These are phyloP conservation scores for Perccottus glenii DNA, from an alignment of 2,113 vertebrate genomes.

Conservation along the genomic window DNA sequence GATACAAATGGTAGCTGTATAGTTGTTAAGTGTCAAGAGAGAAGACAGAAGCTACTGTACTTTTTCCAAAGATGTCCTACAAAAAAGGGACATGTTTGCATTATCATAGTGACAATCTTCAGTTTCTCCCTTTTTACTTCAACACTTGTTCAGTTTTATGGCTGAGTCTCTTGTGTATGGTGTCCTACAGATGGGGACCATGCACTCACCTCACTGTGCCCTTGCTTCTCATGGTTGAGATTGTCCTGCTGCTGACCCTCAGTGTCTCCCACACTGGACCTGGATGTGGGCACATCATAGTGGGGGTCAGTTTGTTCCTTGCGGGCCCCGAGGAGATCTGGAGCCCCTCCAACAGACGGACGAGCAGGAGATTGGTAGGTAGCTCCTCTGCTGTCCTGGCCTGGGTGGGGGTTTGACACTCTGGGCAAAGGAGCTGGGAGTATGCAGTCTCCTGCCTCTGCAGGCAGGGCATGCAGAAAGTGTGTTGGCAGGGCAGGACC, in stretches of 20 bases:
- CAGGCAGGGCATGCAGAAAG: conserved; percentile 90
- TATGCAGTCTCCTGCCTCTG: conserved; percentile 82
- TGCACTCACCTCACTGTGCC: conserved; percentile 64
- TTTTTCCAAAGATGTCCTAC: too few relatives aligned
- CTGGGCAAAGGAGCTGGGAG: conserved; percentile 87
- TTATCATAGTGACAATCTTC: too few relatives aligned
- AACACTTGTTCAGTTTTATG: too few relatives aligned
- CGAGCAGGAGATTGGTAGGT: conserved; percentile 87
- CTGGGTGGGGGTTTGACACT: conserved; percentile 82
- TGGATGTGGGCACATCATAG: conserved; percentile 64
- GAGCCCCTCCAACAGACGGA: conserved; percentile 86
- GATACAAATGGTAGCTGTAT: too few relatives aligned
- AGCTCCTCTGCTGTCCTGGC: conserved; percentile 86
- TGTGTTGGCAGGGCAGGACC: conserved; percentile 96
- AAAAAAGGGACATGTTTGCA: too few relatives aligned
- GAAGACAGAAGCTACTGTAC: too few relatives aligned
- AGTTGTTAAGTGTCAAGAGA: too few relatives aligned
- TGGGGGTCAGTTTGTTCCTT: conserved; percentile 70
- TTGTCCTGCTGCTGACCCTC: conserved; percentile 72
- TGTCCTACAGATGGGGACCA: background rate
- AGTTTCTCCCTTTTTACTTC: too few relatives aligned
- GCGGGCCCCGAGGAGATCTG: conserved; percentile 40
- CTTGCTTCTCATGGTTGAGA: conserved; percentile 74
- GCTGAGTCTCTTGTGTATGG: too few relatives aligned
- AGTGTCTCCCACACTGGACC: conserved; percentile 62